Base-by-base conservation (phyloP, 2,797 vertebrate genomes). In the Rachycentron canadum region DNA sequence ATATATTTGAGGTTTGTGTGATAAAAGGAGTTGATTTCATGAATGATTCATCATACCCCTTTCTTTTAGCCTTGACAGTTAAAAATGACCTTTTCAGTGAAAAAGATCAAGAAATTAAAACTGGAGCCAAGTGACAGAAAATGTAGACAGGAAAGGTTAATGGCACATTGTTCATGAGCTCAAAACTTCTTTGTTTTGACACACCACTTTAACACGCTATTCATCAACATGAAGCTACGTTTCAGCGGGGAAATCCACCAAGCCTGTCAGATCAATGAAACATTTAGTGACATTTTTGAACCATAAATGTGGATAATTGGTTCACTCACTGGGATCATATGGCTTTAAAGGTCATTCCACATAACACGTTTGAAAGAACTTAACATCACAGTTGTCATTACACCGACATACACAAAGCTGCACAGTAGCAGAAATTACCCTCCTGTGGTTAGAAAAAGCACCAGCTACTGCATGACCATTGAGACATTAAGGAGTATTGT, bases 71-170 rank as follows among this genome's bases (percentile, higher is more conserved):
- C 55, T n/a, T 61, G 52, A 62, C 26, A 26, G 30, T 60, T 70
- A 72, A 32, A 23, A 72, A 62, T 77, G 41, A 82, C 82, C 79
- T 82, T 82, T 86, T 58, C 65, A 53, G 12, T 32, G 28, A 64
- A 61, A 70, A 67, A 38, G 9, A 34, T 25, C 14, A 41, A 72
- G 76, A 49, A n/a, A 30, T n/a, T 34, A 2, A 61, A 57, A 32
- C 19, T 78, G 28, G 32, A 50, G 43, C 64, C 41, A 53, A 80
- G 70, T 82, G 77, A 81, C 28, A 64, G 70, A 56, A 60, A 59
- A 64, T 68, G 57, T 32, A 60, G 68, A 76, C 60, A 69, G 83
- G n/a, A 83, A 79, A 86, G 75, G 81, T 81, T 75, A 84, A 77
- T 62, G 56, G 52, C 28, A 21, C 21, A 61, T 66, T 64, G 58